Conservation (phyloP, 2,888 invertebrate genomes). For the Cerceris rybyensis region DNA sequence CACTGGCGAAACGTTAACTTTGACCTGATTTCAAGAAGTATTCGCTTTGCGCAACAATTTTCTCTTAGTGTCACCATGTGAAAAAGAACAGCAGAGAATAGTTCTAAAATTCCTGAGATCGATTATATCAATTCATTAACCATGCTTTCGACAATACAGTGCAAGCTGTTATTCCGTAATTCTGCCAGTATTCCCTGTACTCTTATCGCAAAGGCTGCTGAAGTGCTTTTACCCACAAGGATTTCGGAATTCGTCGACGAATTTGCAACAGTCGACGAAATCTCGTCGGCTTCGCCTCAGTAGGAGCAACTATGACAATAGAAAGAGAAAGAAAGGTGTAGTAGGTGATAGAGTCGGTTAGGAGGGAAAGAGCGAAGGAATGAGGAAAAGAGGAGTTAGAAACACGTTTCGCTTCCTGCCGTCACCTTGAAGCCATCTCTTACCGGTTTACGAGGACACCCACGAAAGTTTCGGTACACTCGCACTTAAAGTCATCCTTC, state of each 20-base stretch:
- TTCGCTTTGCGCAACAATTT: no score
- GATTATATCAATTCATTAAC: no score
- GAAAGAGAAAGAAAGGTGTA: no score
- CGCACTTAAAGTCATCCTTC: constrained; percentile 68
- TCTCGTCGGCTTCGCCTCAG: constrained; percentile 50
- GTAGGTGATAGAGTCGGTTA: constrained; percentile 35
- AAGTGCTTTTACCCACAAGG: constrained; percentile 2
- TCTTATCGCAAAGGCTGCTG: not conserved
- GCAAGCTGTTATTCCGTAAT: not conserved
- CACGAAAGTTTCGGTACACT: constrained; percentile 62
- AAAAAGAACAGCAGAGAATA: no score
- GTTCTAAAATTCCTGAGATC: no score
- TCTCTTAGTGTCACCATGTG: no score
- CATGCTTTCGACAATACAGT: not conserved
- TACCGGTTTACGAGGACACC: constrained; percentile 66
- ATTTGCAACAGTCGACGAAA: constrained; percentile 38
- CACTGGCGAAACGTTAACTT: no score
- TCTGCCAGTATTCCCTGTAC: constrained; percentile 9
- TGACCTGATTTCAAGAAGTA: no score
- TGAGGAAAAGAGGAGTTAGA: constrained; percentile 38
- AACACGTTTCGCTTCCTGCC: constrained; percentile 66
- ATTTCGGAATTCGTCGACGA: constrained; percentile 27
- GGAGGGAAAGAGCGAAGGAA: constrained; percentile 28
- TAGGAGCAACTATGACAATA: constrained; percentile 5
- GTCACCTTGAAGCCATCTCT: constrained; percentile 68